A percentile compares a stretch with the other conserved stretches of the same genome.
These are phyloP conservation scores for Miltochrista miniata DNA, from an alignment of 2,888 invertebrate species.

Conservation along the genomic window DNA sequence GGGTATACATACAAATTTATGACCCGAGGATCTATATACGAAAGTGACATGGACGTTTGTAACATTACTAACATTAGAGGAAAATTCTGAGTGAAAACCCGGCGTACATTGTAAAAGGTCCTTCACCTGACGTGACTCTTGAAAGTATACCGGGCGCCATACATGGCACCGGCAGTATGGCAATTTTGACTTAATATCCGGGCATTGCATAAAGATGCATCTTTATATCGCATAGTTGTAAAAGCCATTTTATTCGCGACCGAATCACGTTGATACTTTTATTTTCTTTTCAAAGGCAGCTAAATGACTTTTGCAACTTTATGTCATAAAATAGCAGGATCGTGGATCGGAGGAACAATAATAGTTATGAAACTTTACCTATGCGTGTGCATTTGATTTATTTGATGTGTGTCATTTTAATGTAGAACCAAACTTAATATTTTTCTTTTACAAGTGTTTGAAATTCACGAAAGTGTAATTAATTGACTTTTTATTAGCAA, in stretches of 20 bases:
- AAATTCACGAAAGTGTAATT: no score
- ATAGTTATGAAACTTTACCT: no score
- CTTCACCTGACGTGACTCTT: slow-evolving; percentile 61
- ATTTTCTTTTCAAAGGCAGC: slow-evolving; percentile 2
- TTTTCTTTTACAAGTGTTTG: no score
- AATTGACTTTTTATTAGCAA: no score
- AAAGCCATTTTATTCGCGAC: slow-evolving; percentile 3
- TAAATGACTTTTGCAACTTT: slow-evolving; percentile 1
- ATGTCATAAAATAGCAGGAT: neutral
- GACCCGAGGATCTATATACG: no score
- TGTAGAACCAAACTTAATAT: neutral
- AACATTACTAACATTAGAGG: no score
- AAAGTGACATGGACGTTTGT: no score
- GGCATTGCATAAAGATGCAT: slow-evolving; percentile 50
- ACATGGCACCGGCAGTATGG: slow-evolving; percentile 57
- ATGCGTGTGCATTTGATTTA: no score
- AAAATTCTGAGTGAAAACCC: neutral
- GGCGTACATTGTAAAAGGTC: slow-evolving; percentile 27
- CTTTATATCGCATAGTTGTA: slow-evolving; percentile 23
- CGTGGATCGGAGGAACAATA: no score
- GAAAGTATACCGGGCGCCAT: slow-evolving; percentile 54
- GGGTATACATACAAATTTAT: no score
- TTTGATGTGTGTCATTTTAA: neutral
- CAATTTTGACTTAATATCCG: slow-evolving; percentile 41
- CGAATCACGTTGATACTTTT: slow-evolving; percentile 1